A percentile compares a stretch with the other conserved stretches of the same genome.
Evolutionary conservation across 2,888 invertebrate species (phyloP).

Genomic region (Macropis europaea): DNA sequence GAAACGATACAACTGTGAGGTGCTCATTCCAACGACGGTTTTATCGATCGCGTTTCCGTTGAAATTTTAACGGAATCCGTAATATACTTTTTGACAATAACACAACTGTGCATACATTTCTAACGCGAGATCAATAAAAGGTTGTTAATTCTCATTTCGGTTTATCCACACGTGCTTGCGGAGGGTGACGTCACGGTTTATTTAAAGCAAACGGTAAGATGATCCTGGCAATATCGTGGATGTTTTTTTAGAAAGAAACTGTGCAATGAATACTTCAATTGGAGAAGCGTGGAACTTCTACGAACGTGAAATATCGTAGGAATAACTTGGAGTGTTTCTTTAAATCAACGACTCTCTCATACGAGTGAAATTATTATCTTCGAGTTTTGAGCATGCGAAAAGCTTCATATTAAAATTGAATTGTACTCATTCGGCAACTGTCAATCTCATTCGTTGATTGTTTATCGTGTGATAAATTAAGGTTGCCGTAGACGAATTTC

Average conservation of each 20-base stretch:
- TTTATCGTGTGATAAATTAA: background rate
- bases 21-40: background rate
- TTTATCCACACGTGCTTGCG: conserved; percentile 30
- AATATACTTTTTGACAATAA: no score
- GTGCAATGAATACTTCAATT: conserved; percentile 37
- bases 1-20: background rate
- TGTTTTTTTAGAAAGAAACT: conserved; percentile 36
- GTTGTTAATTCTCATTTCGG: conserved; percentile 45
- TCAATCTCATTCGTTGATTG: background rate
- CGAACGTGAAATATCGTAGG: conserved; percentile 3
- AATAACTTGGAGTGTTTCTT: background rate
- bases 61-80: no score
- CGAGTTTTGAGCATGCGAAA: no score
- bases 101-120: conserved; percentile 20
- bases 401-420: no score
- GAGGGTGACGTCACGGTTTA: conserved; percentile 56
- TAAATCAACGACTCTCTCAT: background rate
- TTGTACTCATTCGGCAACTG: background rate
- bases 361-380: no score
- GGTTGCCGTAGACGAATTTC: no score
- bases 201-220: conserved; percentile 55
- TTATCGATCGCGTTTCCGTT: background rate
- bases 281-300: background rate
- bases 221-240: conserved; percentile 48
- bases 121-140: conserved; percentile 22